A percentile compares a stretch with the other conserved stretches of the same genome.
phyloP scores from a whole-genome alignment of 2,113 vertebrate species.

The Cavia porcellus region DNA sequence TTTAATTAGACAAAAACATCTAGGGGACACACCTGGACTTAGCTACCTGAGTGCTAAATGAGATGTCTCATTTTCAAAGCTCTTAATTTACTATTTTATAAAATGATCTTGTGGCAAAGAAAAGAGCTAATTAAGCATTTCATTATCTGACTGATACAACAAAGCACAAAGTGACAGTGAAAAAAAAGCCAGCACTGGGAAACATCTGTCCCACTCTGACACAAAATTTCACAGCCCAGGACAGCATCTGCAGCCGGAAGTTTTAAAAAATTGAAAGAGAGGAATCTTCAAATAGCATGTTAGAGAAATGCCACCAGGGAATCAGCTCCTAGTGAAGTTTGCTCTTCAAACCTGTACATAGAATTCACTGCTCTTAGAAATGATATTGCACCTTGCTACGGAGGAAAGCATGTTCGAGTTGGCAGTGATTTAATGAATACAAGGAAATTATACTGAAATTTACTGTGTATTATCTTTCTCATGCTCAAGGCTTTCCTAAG shows the following conservation, averaged over 20 bases:
- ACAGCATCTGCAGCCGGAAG: constrained; percentile 71
- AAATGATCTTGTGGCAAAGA: constrained; percentile 73
- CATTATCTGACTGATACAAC: constrained; percentile 78
- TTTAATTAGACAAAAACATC: background rate
- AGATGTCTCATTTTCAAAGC: constrained; percentile 60
- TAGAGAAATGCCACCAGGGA: constrained; percentile 84
- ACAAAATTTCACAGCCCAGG: constrained; percentile 66
- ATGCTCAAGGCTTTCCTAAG: constrained; percentile 69
- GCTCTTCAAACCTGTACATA: constrained; percentile 80
- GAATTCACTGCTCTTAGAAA: constrained; percentile 80
- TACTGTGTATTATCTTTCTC: constrained; percentile 61
- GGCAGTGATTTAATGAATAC: constrained; percentile 77
- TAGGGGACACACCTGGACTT: background rate
- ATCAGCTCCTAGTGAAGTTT: constrained; percentile 82
- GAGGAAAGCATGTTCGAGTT: constrained; percentile 70
- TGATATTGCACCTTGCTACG: constrained; percentile 65
- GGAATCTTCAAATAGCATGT: constrained; percentile 80
- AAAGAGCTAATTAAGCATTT: constrained; percentile 83
- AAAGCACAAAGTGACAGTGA: constrained; percentile 75
- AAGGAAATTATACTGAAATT: constrained; percentile 77
- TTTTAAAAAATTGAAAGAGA: constrained; percentile 64
- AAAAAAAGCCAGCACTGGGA: constrained; percentile 78
- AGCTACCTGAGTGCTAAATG: background rate
- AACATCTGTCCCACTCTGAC: constrained; percentile 82
- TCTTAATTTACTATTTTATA: constrained; percentile 81